phyloP scores from a whole-genome alignment of 2,797 vertebrate species.

The Taenioides sp. region DNA sequence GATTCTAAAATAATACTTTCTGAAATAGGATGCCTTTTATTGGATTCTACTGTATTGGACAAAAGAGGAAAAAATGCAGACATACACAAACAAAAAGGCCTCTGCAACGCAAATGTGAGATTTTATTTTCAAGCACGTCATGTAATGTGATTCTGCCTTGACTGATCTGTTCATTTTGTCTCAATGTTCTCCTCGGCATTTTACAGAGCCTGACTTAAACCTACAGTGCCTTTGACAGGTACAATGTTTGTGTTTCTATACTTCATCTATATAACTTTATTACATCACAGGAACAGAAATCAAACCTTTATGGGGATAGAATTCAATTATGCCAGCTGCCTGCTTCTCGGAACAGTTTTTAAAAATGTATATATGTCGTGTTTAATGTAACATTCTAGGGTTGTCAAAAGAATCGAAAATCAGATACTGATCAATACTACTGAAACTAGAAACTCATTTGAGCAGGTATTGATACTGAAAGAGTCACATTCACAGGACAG shows the following conservation, averaged over 20 bases:
- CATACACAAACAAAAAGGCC: not conserved
- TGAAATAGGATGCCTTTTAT: not conserved
- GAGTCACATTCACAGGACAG: too few species aligned
- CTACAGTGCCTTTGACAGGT: conserved; percentile 1
- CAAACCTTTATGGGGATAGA: conserved; percentile 7
- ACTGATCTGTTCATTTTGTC: conserved; percentile 5
- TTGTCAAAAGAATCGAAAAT: too few species aligned
- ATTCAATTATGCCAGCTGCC: not conserved
- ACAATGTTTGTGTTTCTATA: not conserved
- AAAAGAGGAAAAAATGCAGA: not conserved
- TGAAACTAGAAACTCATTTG: too few species aligned
- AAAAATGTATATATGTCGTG: not conserved
- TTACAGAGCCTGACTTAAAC: not conserved
- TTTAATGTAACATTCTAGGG: not conserved
- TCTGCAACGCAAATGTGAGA: not conserved
- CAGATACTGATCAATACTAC: too few species aligned
- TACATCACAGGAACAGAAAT: not conserved
- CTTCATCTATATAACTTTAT: conserved; percentile 9
- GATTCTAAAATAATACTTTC: not conserved
- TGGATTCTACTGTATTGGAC: not conserved
- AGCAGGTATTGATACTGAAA: too few species aligned
- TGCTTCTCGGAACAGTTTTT: not conserved
- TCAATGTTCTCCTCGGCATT: not conserved
- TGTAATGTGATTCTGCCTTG: not conserved
- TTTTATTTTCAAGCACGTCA: not conserved